Conservation (phyloP, 1,140 invertebrate species). For the Calephelis nemesis region DNA sequence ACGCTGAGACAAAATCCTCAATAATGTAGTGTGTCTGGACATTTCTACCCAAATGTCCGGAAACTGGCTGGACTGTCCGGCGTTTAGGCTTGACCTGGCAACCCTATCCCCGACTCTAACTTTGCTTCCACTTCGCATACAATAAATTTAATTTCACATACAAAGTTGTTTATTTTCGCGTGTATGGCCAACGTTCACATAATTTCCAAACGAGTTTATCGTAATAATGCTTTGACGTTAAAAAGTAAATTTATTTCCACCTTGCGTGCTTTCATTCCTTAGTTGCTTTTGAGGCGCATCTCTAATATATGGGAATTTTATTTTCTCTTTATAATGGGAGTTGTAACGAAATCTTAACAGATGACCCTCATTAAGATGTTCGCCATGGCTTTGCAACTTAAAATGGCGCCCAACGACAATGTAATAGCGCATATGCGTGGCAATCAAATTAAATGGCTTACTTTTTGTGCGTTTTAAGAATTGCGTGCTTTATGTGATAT, state of each 20-base stretch:
- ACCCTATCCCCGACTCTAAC: conserved; percentile 30
- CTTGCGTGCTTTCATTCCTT: conserved; percentile 27
- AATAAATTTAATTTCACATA: conserved; percentile 44
- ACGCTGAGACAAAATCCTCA: no score
- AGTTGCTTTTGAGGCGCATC: conserved; percentile 26
- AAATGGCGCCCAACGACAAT: conserved; percentile 10
- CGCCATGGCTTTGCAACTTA: conserved; percentile 5
- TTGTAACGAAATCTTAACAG: conserved; percentile 18
- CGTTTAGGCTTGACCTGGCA: no score
- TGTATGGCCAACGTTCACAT: conserved; percentile 29
- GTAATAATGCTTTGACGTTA: conserved; percentile 34
- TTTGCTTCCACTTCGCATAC: conserved; percentile 43
- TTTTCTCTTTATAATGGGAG: conserved; percentile 17
- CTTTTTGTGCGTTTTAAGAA: neutral
- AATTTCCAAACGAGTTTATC: conserved; percentile 26
- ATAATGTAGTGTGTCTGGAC: no score
- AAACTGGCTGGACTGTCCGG: no score
- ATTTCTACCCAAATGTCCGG: no score
- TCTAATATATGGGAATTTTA: conserved; percentile 17
- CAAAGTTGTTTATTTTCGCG: conserved; percentile 32
- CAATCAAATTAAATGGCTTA: conserved; percentile 18
- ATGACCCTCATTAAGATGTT: conserved; percentile 17
- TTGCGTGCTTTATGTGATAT: no score
- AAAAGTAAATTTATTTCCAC: conserved; percentile 29
- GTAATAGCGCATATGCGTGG: conserved; percentile 9